Conservation (phyloP, 2,113 vertebrate genomes). For the Lamprologus callipterus region DNA sequence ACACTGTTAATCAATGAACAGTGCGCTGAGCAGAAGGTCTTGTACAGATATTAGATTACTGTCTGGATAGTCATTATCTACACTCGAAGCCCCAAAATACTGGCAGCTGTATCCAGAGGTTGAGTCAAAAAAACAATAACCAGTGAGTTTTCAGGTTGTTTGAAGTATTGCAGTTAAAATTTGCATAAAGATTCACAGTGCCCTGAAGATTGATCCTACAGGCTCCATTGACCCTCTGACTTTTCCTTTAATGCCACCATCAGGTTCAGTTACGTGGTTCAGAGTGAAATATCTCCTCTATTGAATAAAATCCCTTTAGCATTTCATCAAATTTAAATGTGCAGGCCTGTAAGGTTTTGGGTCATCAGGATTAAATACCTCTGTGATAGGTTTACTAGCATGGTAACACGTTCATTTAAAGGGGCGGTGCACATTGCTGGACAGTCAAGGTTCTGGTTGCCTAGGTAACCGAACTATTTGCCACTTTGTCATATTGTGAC, state of each 20-base stretch:
- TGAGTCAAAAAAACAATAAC: neutral
- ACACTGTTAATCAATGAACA: neutral
- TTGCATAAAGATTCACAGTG: neutral
- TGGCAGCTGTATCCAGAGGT: neutral
- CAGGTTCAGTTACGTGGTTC: neutral
- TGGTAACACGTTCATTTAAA: neutral
- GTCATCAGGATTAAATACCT: neutral
- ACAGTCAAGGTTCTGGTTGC: neutral
- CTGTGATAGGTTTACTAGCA: neutral
- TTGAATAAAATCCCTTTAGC: neutral
- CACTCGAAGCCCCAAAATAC: neutral
- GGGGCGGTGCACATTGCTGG: neutral
- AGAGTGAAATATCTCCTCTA: neutral
- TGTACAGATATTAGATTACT: neutral
- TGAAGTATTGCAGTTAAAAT: neutral
- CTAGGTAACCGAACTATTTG: neutral
- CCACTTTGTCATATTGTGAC: neutral
- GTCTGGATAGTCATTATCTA: neutral
- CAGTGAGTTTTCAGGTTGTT: fast-evolving
- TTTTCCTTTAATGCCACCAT: neutral
- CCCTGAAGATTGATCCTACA: neutral
- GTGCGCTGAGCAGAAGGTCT: neutral
- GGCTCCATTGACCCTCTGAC: neutral
- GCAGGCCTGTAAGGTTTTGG: neutral
- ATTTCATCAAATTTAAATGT: neutral